phyloP scores from a whole-genome alignment of 1,140 invertebrate species.

The Atta colombica region DNA sequence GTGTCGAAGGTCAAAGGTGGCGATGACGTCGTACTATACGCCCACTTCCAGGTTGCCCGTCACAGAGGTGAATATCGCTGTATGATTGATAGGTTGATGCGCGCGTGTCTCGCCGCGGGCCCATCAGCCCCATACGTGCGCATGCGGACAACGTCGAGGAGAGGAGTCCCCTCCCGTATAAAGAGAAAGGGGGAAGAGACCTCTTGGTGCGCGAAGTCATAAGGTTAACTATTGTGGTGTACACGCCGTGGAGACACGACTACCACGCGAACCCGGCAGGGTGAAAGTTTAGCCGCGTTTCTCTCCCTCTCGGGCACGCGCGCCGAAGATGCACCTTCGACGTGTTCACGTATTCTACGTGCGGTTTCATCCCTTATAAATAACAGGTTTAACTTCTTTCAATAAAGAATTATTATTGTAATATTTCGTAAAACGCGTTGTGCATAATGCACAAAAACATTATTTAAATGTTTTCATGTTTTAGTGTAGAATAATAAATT shows the following conservation, averaged over 20 bases:
- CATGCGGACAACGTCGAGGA: slow-evolving; percentile 56
- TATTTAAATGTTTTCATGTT: too few relatives aligned
- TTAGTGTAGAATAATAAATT: too few relatives aligned
- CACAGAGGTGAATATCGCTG: slow-evolving; percentile 43
- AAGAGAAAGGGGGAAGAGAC: slow-evolving; percentile 72
- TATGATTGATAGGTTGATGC: slow-evolving; percentile 69
- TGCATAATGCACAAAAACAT: neutral
- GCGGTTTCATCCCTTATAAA: neutral
- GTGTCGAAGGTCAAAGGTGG: slow-evolving; percentile 49
- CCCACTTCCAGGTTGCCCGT: slow-evolving; percentile 20
- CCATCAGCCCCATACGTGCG: slow-evolving; percentile 33
- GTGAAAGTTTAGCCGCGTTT: slow-evolving; percentile 74
- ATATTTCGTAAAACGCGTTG: neutral
- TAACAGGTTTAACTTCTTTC: neutral
- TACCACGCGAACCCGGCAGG: slow-evolving; percentile 66
- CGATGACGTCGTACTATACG: slow-evolving; percentile 44
- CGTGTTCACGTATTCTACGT: slow-evolving; percentile 15
- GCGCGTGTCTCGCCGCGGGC: slow-evolving; percentile 64
- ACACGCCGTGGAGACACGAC: slow-evolving; percentile 70
- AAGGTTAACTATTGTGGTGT: slow-evolving; percentile 76
- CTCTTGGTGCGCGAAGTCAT: slow-evolving; percentile 73
- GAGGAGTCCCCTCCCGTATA: neutral
- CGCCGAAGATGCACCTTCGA: slow-evolving; percentile 50
- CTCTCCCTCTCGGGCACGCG: slow-evolving; percentile 54
- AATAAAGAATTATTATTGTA: neutral